Conservation (phyloP, 2,113 vertebrate genomes). For the Hiodon alosoides region DNA sequence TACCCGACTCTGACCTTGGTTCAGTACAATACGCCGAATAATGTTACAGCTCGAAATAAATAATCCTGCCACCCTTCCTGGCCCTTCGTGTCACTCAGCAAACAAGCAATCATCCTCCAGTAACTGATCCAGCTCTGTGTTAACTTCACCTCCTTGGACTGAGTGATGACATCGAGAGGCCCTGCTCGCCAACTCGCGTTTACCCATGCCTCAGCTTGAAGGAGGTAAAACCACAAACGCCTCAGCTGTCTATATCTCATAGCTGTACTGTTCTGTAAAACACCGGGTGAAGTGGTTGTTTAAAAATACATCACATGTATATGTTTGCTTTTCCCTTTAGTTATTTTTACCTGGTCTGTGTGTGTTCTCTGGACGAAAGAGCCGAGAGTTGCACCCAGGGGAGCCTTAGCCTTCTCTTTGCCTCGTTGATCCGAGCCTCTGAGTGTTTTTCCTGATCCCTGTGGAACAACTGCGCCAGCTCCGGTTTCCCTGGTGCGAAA, state of each 20-base stretch:
- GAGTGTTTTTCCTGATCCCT: constrained; percentile 17
- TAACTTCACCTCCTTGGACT: not conserved
- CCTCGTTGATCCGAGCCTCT: not conserved
- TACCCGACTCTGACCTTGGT: constrained; percentile 27
- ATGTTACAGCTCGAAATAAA: constrained; percentile 36
- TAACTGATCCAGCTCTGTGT: not conserved
- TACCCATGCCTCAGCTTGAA: not conserved
- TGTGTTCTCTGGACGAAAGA: not conserved
- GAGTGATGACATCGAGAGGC: not conserved
- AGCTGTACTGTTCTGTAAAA: not conserved
- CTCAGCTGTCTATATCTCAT: not conserved
- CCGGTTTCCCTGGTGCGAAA: constrained; percentile 17
- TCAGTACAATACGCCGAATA: constrained; percentile 8
- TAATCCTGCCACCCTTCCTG: constrained; percentile 11
- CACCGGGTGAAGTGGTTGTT: not conserved
- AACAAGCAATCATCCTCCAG: not conserved
- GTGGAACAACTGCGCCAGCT: constrained; percentile 26
- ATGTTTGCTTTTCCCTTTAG: not conserved
- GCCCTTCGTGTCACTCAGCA: constrained; percentile 4
- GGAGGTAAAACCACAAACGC: not conserved
- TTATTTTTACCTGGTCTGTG: constrained; percentile 12
- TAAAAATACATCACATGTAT: no score
- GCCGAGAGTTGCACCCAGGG: not conserved
- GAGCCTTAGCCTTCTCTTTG: not conserved
- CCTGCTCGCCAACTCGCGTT: not conserved